These are phyloP conservation scores for Pristionchus maxplancki DNA, from an alignment of 2,888 invertebrate species.

Conservation along the genomic window DNA sequence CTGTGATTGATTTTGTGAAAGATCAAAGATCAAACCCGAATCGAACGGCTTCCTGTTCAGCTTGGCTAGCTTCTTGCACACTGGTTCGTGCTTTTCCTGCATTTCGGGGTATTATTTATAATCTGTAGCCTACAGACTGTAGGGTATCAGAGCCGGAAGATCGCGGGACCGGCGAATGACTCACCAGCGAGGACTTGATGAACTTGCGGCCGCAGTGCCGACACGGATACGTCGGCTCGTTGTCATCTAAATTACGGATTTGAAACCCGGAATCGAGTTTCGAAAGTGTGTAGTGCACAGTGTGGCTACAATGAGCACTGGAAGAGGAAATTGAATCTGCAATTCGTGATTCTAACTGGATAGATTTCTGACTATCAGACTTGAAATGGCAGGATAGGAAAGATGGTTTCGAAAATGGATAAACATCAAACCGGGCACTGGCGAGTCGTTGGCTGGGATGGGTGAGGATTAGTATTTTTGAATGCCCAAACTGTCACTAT, in stretches of 20 bases:
- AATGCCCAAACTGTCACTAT: neutral
- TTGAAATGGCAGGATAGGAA: too few species aligned
- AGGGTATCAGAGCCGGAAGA: too few species aligned
- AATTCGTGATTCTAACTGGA: too few species aligned
- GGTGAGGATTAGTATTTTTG: neutral
- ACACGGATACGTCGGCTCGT: constrained; percentile 70
- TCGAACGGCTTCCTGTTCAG: constrained; percentile 93
- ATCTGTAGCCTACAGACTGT: too few species aligned
- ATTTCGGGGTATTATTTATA: too few species aligned
- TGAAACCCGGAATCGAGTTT: neutral
- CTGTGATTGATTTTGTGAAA: too few species aligned
- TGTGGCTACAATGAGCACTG: neutral
- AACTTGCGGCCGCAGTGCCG: constrained; percentile 72
- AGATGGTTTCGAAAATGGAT: neutral
- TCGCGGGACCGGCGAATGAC: constrained; percentile 24
- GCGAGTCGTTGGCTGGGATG: constrained; percentile 6
- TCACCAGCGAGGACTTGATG: constrained; percentile 72
- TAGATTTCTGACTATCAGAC: neutral
- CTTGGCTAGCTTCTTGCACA: constrained; percentile 88
- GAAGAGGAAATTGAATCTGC: neutral
- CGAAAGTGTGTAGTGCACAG: constrained; percentile 25
- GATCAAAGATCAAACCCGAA: constrained; percentile 77
- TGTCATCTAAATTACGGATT: constrained; percentile 40
- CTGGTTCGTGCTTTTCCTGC: constrained; percentile 87
- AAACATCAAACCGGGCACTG: neutral